A percentile compares a stretch with the other conserved stretches of the same genome.
These are phyloP conservation scores for Dipodomys ordii DNA, from an alignment of 2,113 vertebrate species.

Conservation along the genomic window DNA sequence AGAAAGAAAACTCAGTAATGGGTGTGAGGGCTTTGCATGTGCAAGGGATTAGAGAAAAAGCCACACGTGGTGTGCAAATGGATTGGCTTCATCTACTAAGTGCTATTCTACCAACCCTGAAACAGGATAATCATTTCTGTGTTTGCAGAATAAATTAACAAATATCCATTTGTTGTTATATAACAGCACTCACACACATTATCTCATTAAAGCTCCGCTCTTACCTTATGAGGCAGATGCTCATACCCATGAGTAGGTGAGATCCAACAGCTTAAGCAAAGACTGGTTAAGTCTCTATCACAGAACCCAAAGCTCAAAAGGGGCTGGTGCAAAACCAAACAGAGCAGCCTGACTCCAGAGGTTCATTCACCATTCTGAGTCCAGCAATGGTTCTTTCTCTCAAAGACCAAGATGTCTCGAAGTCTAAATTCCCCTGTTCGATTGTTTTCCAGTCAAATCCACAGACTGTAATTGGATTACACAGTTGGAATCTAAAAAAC, in stretches of 20 bases:
- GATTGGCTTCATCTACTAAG: conserved; percentile 48
- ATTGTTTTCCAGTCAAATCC: conserved; percentile 70
- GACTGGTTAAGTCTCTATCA: not conserved
- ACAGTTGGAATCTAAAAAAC: conserved; percentile 75
- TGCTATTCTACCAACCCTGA: conserved; percentile 32
- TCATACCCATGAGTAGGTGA: not conserved
- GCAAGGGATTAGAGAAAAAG: conserved; percentile 40
- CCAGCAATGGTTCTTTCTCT: conserved; percentile 27
- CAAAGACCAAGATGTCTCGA: not conserved
- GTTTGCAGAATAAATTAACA: conserved; percentile 44
- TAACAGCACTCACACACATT: not conserved
- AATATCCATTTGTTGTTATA: not conserved
- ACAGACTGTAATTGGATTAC: conserved; percentile 73
- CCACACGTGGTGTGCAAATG: conserved; percentile 65
- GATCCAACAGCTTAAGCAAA: not conserved
- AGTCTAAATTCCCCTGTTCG: conserved; percentile 66
- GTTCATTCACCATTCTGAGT: not conserved
- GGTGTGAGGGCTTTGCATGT: conserved; percentile 35
- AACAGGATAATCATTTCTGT: conserved; percentile 40
- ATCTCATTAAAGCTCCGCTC: not conserved
- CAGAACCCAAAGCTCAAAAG: not conserved
- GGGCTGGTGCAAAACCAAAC: not conserved
- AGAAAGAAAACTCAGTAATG: conserved; percentile 51
- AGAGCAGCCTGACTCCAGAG: not conserved
- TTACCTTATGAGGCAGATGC: not conserved